Percentiles rank a stretch among this genome's conserved stretches.
Evolutionary conservation across 2,888 invertebrate species (phyloP).

Genomic region (Leptogaster cylindrica): DNA sequence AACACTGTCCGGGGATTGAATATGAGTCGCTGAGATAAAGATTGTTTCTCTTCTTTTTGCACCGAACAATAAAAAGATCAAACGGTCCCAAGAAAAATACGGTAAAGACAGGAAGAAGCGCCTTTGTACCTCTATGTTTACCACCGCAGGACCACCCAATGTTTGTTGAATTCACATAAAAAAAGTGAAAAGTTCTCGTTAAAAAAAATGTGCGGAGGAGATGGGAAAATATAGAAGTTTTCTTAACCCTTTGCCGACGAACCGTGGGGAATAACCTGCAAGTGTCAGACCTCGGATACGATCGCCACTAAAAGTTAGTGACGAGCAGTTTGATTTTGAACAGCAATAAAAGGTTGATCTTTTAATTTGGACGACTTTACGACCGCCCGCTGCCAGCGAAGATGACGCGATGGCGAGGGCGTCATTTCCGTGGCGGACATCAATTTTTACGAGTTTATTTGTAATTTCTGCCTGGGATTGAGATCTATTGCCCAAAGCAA

Average conservation of each 20-base stretch:
- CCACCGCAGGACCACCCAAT: slow-evolving; percentile 38
- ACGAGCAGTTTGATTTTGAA: not conserved
- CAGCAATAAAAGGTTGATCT: slow-evolving; percentile 22
- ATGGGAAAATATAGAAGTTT: no score
- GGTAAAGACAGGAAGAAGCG: slow-evolving; percentile 14
- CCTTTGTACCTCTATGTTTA: slow-evolving; percentile 26
- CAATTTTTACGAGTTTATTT: not conserved
- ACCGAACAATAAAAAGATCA: slow-evolving; percentile 37
- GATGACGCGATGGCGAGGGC: no score
- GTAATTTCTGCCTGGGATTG: no score
- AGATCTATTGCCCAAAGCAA: no score
- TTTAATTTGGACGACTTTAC: slow-evolving; percentile 10
- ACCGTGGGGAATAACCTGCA: no score
- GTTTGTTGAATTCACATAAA: slow-evolving; percentile 36
- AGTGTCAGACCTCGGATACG: not conserved
- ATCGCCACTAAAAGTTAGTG: slow-evolving; percentile 3
- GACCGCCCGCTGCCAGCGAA: not conserved
- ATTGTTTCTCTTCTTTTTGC: slow-evolving; percentile 22
- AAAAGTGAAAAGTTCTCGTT: slow-evolving; percentile 18
- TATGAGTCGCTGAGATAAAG: slow-evolving; percentile 3
- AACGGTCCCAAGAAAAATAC: slow-evolving; percentile 29
- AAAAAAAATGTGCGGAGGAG: slow-evolving; percentile 2
- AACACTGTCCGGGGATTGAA: slow-evolving; percentile 10
- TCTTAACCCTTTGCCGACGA: no score
- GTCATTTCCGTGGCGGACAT: no score